Evolutionary conservation across 2,797 vertebrate species (phyloP), one percentile per base, ranked within the genome.

Genomic region (Platalea minor): DNA sequence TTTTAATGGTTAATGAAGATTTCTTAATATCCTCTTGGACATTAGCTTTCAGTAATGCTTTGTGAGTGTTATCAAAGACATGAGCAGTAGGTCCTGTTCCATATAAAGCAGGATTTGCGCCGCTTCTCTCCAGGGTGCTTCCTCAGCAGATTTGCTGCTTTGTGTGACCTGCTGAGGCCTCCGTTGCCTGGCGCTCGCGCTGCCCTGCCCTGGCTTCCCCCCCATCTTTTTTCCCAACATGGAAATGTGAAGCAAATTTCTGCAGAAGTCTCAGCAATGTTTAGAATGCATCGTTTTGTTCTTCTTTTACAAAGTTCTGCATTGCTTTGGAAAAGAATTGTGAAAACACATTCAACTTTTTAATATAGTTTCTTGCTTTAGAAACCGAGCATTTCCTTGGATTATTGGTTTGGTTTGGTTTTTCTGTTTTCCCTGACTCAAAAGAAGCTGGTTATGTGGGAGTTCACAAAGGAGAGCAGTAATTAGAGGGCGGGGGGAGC

Each of bases 71-170:
- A 45, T 7, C 28, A 23, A 53, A 77, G 48, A 18, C 10, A 15
- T 15, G 37, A 78, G 35, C 19, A 31, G 48, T 51, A 85, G 31
- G 15, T 78, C 16, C 21, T 37, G 24, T 54, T 83, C 24, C 28
- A 17, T 61, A 4, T 50, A 43, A 80, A 67, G 48, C 17, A 70
- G n/a, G 59, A 48, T 67, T 60, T 87, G 18, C 3, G 41, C 15
- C 23, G 23, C 0, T 0, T 78, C 9, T 13, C 3, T 75, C 33
- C 0, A 3, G 51, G 23, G 21, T 81, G 20, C 41, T 68, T 89
- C 23, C 33, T 65, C n/a, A 13, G 37, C 14, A 35, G 43, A 57
- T 74, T 67, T 33, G 23, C 35, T 48, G 31, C 31, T 46, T 37
- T 9, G 3, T 43, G 12, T 77, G 60, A 35, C 45, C 33, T 35